Conservation (phyloP, 2,797 vertebrate species). For the Pangasius macronema region DNA sequence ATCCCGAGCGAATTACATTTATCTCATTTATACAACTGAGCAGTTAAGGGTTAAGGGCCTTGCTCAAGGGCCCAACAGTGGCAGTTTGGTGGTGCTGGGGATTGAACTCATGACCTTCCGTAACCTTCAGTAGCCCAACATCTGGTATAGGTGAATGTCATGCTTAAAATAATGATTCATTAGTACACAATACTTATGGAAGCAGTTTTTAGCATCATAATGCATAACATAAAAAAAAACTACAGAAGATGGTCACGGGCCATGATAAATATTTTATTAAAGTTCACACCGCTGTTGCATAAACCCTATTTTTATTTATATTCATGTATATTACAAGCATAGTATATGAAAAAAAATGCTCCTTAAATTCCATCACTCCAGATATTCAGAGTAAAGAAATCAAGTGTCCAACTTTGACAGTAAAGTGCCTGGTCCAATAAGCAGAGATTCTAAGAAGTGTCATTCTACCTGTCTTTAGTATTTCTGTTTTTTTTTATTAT, state of each 20-base stretch:
- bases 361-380: background rate
- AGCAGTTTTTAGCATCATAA: background rate
- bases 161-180: background rate
- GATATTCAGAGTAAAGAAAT: background rate
- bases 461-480: background rate
- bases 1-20: too few species aligned
- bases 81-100: too few species aligned
- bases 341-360: background rate
- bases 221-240: background rate
- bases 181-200: background rate
- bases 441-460: background rate
- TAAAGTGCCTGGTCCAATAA: background rate
- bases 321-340: background rate
- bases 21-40: too few species aligned
- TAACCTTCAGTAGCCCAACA: too few species aligned
- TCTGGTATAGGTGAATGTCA: background rate
- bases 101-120: too few species aligned
- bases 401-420: background rate
- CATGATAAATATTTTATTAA: background rate
- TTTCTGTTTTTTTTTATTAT: background rate
- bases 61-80: too few species aligned
- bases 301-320: background rate
- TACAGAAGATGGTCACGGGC: background rate
- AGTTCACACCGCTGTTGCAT: background rate
- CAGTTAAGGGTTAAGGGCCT: too few species aligned